Conservation (phyloP, 2,888 invertebrate species). For the Drosophila recens region DNA sequence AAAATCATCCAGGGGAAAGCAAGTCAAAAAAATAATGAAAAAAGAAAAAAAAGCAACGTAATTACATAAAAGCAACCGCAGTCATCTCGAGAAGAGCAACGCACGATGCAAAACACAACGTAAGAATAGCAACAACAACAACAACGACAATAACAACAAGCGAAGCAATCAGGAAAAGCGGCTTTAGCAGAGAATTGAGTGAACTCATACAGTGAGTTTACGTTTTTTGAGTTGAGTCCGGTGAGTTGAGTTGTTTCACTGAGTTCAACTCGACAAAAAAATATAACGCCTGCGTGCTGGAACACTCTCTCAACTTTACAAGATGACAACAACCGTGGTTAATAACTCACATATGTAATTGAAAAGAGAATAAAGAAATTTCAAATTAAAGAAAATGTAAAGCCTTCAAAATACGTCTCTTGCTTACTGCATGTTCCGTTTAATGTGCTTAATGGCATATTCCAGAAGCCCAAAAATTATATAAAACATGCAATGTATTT, state of each 20-base stretch:
- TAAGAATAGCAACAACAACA: conserved; percentile 16
- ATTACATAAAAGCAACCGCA: conserved; percentile 73
- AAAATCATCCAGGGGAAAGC: conserved; percentile 20
- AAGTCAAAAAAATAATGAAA: conserved; percentile 13
- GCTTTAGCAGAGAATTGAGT: conserved; percentile 25
- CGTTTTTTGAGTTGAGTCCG: background rate
- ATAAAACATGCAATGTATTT: no score
- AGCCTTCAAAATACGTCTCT: background rate
- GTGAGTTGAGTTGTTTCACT: conserved; percentile 4
- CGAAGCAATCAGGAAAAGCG: conserved; percentile 10
- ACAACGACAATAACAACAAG: conserved; percentile 1
- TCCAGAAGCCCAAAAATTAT: no score
- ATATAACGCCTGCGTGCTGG: conserved; percentile 44
- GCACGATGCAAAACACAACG: conserved; percentile 60
- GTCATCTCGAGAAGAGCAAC: conserved; percentile 53
- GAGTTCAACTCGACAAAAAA: conserved; percentile 23
- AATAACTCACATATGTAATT: background rate
- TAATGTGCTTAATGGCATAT: background rate
- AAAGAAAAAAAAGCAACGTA: conserved; percentile 48
- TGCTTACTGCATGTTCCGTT: background rate
- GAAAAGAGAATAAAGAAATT: background rate
- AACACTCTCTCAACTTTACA: conserved; percentile 19
- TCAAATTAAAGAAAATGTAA: background rate
- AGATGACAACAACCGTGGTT: conserved; percentile 33
- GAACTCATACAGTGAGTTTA: conserved; percentile 4